Conservation (phyloP, 2,797 vertebrate genomes). For the Ambastaia sidthimunki region DNA sequence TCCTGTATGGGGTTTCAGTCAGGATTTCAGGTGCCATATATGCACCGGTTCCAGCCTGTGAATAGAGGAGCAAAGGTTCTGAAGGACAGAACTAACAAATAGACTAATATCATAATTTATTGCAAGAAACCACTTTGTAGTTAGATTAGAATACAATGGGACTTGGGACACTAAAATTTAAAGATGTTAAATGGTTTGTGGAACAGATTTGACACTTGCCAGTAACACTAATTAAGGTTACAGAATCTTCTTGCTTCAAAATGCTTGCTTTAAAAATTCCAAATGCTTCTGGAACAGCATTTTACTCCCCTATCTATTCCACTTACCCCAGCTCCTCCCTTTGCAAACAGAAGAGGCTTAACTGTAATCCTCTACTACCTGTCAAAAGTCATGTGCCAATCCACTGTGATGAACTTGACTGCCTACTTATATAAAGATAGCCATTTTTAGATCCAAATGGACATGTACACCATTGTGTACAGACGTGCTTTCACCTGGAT, state of each 20-base stretch:
- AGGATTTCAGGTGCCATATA: constrained; percentile 96
- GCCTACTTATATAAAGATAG: constrained; percentile 65
- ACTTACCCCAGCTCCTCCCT: constrained; percentile 60
- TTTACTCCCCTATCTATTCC: constrained; percentile 43
- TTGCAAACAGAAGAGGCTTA: constrained; percentile 66
- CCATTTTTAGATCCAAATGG: constrained; percentile 45
- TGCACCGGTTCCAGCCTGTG: constrained; percentile 90
- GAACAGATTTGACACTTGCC: background rate
- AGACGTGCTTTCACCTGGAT: constrained; percentile 34
- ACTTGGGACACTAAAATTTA: background rate
- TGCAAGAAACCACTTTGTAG: background rate
- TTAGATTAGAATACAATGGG: background rate
- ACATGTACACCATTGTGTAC: constrained; percentile 29
- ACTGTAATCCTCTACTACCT: constrained; percentile 75
- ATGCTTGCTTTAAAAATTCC: too few relatives aligned
- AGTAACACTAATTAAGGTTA: background rate
- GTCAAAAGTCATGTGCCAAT: constrained; percentile 75
- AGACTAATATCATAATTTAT: background rate
- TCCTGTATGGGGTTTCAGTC: constrained; percentile 84
- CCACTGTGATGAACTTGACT: constrained; percentile 62
- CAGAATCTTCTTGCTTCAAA: too few relatives aligned
- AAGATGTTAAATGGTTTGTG: background rate
- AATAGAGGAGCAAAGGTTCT: background rate
- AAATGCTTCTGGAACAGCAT: background rate
- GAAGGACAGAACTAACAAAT: background rate